A percentile compares a stretch with the other conserved stretches of the same genome.
Evolutionary conservation across 2,888 invertebrate species (phyloP).

Genomic region (Cephus rjabovi): DNA sequence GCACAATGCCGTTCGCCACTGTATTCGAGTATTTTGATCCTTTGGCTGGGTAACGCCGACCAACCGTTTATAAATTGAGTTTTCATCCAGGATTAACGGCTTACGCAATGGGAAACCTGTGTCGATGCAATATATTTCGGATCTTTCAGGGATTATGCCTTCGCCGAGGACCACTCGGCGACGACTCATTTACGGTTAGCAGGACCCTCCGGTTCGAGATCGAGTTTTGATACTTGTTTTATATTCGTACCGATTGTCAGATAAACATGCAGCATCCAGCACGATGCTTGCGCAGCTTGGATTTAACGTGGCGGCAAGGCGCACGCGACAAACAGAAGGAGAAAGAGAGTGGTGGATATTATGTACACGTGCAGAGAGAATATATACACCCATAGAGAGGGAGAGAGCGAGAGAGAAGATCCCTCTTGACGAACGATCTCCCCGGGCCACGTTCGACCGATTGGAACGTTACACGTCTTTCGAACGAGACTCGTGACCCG

Average conservation of each 20-base stretch:
- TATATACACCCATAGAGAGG: no score
- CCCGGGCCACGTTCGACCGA: background rate
- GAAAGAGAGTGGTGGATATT: background rate
- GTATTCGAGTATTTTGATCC: constrained; percentile 52
- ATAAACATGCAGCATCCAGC: no score
- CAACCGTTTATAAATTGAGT: constrained; percentile 58
- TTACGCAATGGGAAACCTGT: constrained; percentile 52
- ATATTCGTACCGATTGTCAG: background rate
- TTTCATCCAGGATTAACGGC: constrained; percentile 55
- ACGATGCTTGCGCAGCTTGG: background rate
- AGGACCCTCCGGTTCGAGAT: background rate
- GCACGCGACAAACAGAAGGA: background rate
- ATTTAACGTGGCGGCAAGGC: background rate
- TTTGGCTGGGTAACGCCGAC: constrained; percentile 50
- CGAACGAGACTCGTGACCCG: background rate
- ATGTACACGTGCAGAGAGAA: background rate
- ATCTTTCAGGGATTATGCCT: constrained; percentile 50
- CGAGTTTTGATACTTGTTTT: background rate
- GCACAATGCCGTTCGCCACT: constrained; percentile 35
- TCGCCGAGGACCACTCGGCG: background rate
- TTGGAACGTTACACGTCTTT: background rate
- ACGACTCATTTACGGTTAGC: background rate
- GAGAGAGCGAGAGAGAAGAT: background rate
- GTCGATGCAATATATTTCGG: constrained; percentile 40
- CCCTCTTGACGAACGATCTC: background rate